Conservation (phyloP, 2,888 invertebrate genomes). For the Actias luna region DNA sequence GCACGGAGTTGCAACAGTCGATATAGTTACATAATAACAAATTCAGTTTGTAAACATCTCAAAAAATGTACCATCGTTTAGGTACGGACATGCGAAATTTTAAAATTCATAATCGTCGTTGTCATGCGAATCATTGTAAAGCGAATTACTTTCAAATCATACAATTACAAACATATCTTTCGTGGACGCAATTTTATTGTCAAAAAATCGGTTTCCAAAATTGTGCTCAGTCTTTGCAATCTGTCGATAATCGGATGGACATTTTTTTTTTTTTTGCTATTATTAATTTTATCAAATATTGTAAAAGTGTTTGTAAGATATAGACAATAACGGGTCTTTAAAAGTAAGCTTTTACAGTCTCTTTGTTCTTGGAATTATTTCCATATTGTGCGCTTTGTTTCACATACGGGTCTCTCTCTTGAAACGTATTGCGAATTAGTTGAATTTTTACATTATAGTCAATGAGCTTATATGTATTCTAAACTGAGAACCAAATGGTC, state of each 20-base stretch:
- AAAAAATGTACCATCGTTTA: background rate
- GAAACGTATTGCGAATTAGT: background rate
- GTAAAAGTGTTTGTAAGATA: background rate
- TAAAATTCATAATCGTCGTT: conserved; percentile 3
- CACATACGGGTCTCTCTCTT: background rate
- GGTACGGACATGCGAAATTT: background rate
- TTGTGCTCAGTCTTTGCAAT: conserved; percentile 58
- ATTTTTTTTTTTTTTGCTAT: conserved; percentile 21
- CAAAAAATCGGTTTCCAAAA: conserved; percentile 46
- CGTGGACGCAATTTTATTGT: conserved; percentile 68
- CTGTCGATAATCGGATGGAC: conserved; percentile 53
- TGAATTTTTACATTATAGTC: background rate
- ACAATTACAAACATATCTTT: background rate
- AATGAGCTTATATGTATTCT: background rate
- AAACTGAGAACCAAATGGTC: background rate
- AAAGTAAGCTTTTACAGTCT: background rate
- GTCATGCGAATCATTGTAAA: background rate
- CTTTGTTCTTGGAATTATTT: background rate
- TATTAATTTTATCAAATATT: background rate
- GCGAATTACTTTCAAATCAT: background rate
- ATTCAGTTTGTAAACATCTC: background rate
- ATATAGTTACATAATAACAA: background rate
- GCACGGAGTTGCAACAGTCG: too few species aligned
- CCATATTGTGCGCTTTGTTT: background rate
- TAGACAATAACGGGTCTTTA: background rate